A percentile compares a stretch with the other conserved stretches of the same genome.
Evolutionary conservation across 1,140 invertebrate genomes (phyloP).

Genomic region (Leptopilina boulardi): DNA sequence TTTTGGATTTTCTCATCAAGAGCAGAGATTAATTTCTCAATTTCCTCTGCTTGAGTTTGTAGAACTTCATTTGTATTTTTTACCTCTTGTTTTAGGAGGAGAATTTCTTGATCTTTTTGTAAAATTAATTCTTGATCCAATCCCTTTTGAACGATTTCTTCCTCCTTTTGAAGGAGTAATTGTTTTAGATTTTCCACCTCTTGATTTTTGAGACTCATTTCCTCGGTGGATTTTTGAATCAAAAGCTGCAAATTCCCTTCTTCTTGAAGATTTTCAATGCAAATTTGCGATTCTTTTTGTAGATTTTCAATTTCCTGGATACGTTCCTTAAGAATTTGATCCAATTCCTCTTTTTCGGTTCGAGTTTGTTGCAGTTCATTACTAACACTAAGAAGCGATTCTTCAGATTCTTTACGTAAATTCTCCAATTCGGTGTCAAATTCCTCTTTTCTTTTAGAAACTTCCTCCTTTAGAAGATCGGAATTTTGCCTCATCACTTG

Average conservation of each 20-base stretch:
- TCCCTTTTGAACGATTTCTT: conserved; percentile 39
- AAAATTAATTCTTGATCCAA: conserved; percentile 38
- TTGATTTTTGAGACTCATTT: conserved; percentile 74
- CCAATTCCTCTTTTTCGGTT: conserved; percentile 62
- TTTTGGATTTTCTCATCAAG: not conserved
- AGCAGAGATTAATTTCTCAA: not conserved
- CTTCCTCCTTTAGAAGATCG: conserved; percentile 59
- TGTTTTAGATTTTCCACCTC: conserved; percentile 68
- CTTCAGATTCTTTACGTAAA: conserved; percentile 10
- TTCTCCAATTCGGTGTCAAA: conserved; percentile 35
- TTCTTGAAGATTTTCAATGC: conserved; percentile 51
- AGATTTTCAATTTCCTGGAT: conserved; percentile 68
- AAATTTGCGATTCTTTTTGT: conserved; percentile 74
- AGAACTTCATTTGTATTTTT: conserved; percentile 43
- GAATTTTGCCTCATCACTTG: conserved; percentile 55
- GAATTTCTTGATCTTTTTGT: not conserved
- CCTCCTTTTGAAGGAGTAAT: conserved; percentile 69
- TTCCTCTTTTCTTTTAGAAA: conserved; percentile 43
- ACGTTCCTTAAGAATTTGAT: conserved; percentile 65
- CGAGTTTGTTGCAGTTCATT: conserved; percentile 66
- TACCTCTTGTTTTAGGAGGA: conserved; percentile 16
- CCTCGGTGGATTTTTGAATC: conserved; percentile 65
- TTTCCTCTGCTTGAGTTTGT: conserved; percentile 43
- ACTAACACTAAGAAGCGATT: conserved; percentile 59
- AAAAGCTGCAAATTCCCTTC: conserved; percentile 54